A percentile compares a stretch with the other conserved stretches of the same genome.
Evolutionary conservation across 2,113 vertebrate species (phyloP).

Genomic region (Sinocyclocheilus anophthalmus): DNA sequence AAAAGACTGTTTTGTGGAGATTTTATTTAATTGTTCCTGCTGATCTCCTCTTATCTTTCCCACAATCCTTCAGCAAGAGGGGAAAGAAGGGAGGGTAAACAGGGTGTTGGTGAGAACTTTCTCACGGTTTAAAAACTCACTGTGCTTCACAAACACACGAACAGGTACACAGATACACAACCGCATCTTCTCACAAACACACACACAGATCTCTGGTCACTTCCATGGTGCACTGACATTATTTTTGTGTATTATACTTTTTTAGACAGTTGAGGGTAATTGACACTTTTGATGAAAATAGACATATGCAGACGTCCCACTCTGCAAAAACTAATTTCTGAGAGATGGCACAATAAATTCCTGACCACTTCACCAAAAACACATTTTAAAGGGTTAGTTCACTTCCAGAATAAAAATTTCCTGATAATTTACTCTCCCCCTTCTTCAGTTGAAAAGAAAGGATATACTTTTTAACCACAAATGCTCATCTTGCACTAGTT

Average conservation of each 20-base stretch:
- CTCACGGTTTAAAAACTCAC: conserved; percentile 67
- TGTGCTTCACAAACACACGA: conserved; percentile 35
- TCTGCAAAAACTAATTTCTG: neutral
- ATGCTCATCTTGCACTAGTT: no score
- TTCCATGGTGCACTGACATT: neutral
- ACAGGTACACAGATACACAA: conserved; percentile 34
- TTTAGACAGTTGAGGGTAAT: neutral
- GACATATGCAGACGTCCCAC: neutral
- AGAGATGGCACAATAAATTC: no score
- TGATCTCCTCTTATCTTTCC: conserved; percentile 70
- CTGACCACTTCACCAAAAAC: neutral
- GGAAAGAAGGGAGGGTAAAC: conserved; percentile 41
- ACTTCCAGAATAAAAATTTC: no score
- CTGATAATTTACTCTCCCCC: no score
- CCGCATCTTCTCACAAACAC: neutral
- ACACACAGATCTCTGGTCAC: neutral
- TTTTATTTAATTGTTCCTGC: conserved; percentile 76
- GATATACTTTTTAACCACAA: no score
- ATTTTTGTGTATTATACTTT: neutral
- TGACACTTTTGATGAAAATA: neutral
- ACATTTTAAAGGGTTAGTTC: neutral
- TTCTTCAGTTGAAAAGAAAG: no score
- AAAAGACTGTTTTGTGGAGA: conserved; percentile 63
- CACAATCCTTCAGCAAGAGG: conserved; percentile 60
- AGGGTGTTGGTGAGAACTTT: conserved; percentile 68